Evolutionary conservation across 2,888 invertebrate species (phyloP).

Genomic region (Thera britannica): DNA sequence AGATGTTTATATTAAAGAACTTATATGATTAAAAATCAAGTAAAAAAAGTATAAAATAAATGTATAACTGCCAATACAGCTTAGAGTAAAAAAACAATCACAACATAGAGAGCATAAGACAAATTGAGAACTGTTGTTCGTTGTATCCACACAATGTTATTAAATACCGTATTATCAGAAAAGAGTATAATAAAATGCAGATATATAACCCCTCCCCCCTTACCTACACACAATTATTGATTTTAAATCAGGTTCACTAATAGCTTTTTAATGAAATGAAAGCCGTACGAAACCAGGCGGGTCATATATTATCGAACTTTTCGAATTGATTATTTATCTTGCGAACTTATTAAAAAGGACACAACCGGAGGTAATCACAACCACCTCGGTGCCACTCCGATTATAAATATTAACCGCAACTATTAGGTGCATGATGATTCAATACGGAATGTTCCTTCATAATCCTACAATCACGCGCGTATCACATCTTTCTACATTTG

Average conservation of each 20-base stretch:
- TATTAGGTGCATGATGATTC: constrained; percentile 6
- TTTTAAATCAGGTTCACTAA: background rate
- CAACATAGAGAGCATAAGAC: constrained; percentile 57
- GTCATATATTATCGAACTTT: background rate
- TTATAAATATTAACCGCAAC: background rate
- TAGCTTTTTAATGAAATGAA: background rate
- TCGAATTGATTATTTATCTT: background rate
- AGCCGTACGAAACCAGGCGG: too few species aligned
- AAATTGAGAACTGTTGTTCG: constrained; percentile 41
- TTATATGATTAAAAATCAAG: constrained; percentile 3
- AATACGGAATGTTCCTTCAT: background rate
- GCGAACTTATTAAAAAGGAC: background rate
- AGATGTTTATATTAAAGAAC: constrained; percentile 8
- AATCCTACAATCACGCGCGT: constrained; percentile 2
- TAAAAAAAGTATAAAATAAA: constrained; percentile 1
- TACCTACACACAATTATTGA: background rate
- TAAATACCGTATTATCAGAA: constrained; percentile 2
- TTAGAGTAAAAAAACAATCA: constrained; percentile 48
- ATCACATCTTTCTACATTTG: constrained; percentile 14
- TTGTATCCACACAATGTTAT: constrained; percentile 40
- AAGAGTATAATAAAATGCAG: constrained; percentile 3
- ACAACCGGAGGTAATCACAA: constrained; percentile 1
- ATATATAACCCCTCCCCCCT: background rate
- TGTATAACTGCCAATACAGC: constrained; percentile 12
- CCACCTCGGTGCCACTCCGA: background rate